Evolutionary conservation across 2,113 vertebrate genomes (phyloP).

Genomic region (Paramormyrops kingsleyae): DNA sequence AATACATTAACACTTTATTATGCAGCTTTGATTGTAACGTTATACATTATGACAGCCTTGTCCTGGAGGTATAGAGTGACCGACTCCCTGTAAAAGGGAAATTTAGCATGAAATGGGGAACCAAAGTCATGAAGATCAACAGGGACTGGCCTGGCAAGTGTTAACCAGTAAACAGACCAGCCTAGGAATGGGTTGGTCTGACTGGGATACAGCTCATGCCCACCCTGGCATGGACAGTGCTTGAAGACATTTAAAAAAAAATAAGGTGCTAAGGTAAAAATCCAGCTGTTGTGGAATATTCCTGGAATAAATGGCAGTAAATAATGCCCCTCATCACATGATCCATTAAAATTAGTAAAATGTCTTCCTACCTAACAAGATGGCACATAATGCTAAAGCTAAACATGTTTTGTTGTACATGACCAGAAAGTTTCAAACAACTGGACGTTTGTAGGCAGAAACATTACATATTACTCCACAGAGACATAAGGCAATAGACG

Average conservation of each 20-base stretch:
- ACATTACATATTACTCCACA: not conserved
- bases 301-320: not conserved
- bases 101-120: not conserved
- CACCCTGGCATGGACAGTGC: not conserved
- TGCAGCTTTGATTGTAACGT: not conserved
- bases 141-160: not conserved
- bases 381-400: not conserved
- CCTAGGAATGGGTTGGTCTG: not conserved
- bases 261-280: not conserved
- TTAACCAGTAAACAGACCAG: not conserved
- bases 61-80: not conserved
- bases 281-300: not conserved
- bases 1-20: not conserved
- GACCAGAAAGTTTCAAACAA: not conserved
- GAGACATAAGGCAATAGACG: not conserved
- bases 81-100: not conserved
- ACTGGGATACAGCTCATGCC: too few relatives aligned
- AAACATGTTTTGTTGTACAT: not conserved
- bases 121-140: not conserved
- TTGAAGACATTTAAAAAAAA: not conserved
- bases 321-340: not conserved
- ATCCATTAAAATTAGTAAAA: not conserved
- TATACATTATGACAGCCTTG: not conserved
- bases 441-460: not conserved
- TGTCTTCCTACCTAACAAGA: too few relatives aligned